Evolutionary conservation across 30 jellyfish, hydroid and myxozoan genomes (phyloP), one percentile per base, ranked within the genome.

Genomic region (Aurelia sp.): DNA sequence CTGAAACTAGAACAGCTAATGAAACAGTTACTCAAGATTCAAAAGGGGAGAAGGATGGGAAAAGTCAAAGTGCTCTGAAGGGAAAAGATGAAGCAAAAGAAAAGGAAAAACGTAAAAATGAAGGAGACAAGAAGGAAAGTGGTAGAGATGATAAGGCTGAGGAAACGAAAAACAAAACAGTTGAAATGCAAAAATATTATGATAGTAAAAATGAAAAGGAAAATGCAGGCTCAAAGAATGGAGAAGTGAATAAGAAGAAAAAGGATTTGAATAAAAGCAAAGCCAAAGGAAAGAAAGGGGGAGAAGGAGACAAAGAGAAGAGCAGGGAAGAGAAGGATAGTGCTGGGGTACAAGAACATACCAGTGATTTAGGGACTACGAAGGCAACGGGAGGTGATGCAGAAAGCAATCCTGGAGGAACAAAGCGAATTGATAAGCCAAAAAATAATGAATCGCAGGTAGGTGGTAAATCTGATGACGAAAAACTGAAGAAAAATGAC

Each of bases 341-440:
- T 5, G 69, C 33, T 59, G 44, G 74, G 33, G 69, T 21, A 12
- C 33, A 59, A 13, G 69, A 59, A 59, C 13, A 59, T 59, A 24
- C n/a, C 16, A 84, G 83, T 17, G 81, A 84, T 40, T 20, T 73
- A 8, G 88, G 88, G 20, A 64, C 84, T 9, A 85, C 22, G 3
- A 74, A 74, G 52, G 61, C 58, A 24, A 85, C 84, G 18, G 89
- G 78, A 63, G 95, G 77, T 11, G 89, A 57, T 62, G 84, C 89
- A 4, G 86, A 85, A 41, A 74, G 24, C 31, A 61, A 61, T 44
- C 70, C 84, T n/a, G 84, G 78, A 33, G 71, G 55, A 2, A 40
- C 55, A 44, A 44, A 44, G 15, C 13, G 55, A 44, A 16, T 21
- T 30, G 77, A 22, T 58, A 85, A 62, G 62, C 55, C 55, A 3